Evolutionary conservation across 2,888 invertebrate species (phyloP), one percentile per base, ranked within the genome.

Genomic region (Apamea sordens): DNA sequence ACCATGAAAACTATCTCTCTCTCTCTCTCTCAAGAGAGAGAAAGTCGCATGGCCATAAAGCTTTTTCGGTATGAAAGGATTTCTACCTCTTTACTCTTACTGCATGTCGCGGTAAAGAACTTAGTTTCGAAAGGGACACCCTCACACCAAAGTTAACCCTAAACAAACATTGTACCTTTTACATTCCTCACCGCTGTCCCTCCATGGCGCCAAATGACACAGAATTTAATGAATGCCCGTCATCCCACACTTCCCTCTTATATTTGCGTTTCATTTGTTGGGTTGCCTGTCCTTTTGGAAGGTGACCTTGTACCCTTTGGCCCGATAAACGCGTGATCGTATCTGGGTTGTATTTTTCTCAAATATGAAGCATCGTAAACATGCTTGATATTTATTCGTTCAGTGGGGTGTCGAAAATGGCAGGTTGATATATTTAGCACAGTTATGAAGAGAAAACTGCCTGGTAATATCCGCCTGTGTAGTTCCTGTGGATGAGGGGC

Each of bases 221-320:
- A 80, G 84, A 86, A 84, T 88, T 84, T 88, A 88, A 88, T 89
- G 88, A 86, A 88, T 84, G 77, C 82, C 64, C 72, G 73, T 80
- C 79, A 82, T 83, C 68, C 76, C 64, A 81, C 73, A 69, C 73
- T 86, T 80, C 71, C 86, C 82, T 86, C 74, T 69, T 81, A 79
- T 73, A 89, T 88, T 88, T 89, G 89, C 88, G 73, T 89, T 79
- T 79, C 87, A 88, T 80, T 87, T 83, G 72, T 77, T 68, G 67
- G 56, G 73, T 59, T 28, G n/a, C 47, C 67, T 56, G 77, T 41
- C 74, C 82, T 75, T 82, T 86, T 82, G n/a, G 80, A 74, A 68
- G 21, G 67, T 32, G 70, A 75, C 85, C 79, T 61, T 74, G 64
- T 76, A 85, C 83, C 88, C 75, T 83, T 85, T 72, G 41, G 41